Percentiles rank a stretch among this genome's conserved stretches.
Conservation (phyloP, 2,113 vertebrate genomes). For the Phoenicopterus ruber region DNA sequence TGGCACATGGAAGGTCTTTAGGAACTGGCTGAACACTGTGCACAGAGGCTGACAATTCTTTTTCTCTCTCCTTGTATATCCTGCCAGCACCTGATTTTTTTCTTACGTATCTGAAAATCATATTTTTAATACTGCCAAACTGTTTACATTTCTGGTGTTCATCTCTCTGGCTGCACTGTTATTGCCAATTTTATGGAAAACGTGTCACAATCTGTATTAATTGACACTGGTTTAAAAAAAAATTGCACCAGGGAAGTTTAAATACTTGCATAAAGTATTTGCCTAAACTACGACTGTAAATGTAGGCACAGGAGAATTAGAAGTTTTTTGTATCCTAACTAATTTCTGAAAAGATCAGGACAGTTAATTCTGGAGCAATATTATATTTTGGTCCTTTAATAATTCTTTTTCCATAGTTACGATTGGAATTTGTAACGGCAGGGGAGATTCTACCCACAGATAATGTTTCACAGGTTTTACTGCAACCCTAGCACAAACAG, state of each 20-base stretch:
- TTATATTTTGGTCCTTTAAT: neutral
- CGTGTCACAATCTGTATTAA: neutral
- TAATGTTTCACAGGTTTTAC: constrained; percentile 2
- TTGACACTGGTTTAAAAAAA: neutral
- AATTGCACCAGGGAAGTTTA: neutral
- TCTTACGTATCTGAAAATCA: neutral
- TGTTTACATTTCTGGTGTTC: neutral
- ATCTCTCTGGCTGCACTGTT: neutral
- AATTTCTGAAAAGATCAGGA: neutral
- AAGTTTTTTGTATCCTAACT: neutral
- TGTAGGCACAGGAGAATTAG: neutral
- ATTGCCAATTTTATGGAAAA: neutral
- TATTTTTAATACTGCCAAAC: neutral
- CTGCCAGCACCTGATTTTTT: neutral
- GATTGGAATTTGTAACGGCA: neutral
- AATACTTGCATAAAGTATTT: neutral
- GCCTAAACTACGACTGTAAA: neutral
- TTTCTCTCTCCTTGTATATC: neutral
- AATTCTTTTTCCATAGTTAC: neutral
- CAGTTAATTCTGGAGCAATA: neutral
- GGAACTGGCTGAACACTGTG: neutral
- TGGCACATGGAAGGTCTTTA: neutral
- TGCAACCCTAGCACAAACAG: neutral
- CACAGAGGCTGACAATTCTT: neutral
- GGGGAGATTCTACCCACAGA: neutral